Percentiles rank a stretch among this genome's conserved stretches.
Evolutionary conservation across 2,113 vertebrate species (phyloP).

Genomic region (Calidris pygmaea): DNA sequence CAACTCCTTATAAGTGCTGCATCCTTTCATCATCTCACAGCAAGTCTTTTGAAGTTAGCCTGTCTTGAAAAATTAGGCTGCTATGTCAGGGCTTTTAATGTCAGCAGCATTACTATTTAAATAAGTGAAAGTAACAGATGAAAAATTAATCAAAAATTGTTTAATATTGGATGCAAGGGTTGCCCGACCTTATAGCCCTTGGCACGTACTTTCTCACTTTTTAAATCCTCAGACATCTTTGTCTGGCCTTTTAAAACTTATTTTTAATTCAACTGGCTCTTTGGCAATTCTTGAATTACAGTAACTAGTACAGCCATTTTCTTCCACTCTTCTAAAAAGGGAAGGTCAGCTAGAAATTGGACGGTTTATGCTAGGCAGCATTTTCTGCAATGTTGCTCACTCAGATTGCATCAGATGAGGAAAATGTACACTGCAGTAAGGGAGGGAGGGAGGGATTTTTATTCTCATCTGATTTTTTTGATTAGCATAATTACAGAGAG

Average conservation of each 20-base stretch:
- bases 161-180: not conserved
- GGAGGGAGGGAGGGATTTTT: not conserved
- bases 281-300: not conserved
- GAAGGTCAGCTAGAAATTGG: not conserved
- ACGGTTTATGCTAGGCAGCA: not conserved
- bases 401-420: not conserved
- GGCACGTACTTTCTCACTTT: not conserved
- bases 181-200: not conserved
- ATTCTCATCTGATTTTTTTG: not conserved
- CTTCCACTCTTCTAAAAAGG: not conserved
- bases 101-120: conserved; percentile 8
- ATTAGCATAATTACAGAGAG: not conserved
- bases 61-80: not conserved
- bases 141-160: conserved; percentile 23
- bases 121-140: conserved; percentile 21
- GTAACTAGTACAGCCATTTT: not conserved
- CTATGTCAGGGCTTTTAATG: conserved; percentile 11
- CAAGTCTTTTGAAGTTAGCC: conserved; percentile 16
- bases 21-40: conserved; percentile 33
- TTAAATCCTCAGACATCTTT: not conserved
- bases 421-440: not conserved
- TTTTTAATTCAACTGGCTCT: not conserved
- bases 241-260: not conserved
- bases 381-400: not conserved
- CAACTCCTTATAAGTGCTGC: not conserved